Percentiles rank a stretch among this genome's conserved stretches.
Conservation (phyloP, 2,888 invertebrate genomes). For the Nesidiocoris tenuis region DNA sequence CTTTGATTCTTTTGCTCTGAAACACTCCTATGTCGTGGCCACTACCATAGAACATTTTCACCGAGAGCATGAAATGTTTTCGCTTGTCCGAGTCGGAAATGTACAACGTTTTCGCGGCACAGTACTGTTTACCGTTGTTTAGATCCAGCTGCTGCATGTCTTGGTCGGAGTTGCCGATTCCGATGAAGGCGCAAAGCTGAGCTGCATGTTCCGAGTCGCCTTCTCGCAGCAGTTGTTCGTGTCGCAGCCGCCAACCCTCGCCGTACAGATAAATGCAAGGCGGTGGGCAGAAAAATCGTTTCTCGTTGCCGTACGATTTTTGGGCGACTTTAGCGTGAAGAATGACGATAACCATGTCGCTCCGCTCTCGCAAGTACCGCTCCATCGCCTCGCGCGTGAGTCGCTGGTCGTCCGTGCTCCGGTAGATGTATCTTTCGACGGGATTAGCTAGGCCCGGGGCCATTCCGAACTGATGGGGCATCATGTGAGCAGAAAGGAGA, state of each 20-base stretch:
- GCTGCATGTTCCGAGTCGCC: conserved; percentile 65
- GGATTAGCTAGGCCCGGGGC: conserved; percentile 50
- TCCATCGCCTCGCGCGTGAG: conserved; percentile 93
- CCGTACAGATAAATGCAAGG: conserved; percentile 98
- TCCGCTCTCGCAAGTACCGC: conserved; percentile 88
- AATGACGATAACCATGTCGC: conserved; percentile 95
- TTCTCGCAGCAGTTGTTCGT: conserved; percentile 88
- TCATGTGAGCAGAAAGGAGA: conserved; percentile 53
- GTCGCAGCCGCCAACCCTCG: conserved; percentile 95
- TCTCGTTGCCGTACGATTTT: conserved; percentile 99
- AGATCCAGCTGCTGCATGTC: conserved; percentile 98
- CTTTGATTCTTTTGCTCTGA: conserved; percentile 98
- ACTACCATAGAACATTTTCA: conserved; percentile 98
- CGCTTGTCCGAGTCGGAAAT: conserved; percentile 99
- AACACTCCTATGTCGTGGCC: conserved; percentile 98
- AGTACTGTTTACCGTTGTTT: conserved; percentile 96
- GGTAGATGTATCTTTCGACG: conserved; percentile 50
- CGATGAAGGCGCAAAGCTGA: conserved; percentile 97
- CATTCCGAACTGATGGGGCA: conserved; percentile 77
- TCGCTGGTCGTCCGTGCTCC: conserved; percentile 63
- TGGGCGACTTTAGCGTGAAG: conserved; percentile 99
- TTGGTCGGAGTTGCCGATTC: conserved; percentile 96
- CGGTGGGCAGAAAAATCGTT: conserved; percentile 98
- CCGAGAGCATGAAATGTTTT: conserved; percentile 98
- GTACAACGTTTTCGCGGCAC: conserved; percentile 98